Percentiles rank a stretch among this genome's conserved stretches.
Conservation (phyloP, 2,113 vertebrate species). For the Fulmarus glacialis region DNA sequence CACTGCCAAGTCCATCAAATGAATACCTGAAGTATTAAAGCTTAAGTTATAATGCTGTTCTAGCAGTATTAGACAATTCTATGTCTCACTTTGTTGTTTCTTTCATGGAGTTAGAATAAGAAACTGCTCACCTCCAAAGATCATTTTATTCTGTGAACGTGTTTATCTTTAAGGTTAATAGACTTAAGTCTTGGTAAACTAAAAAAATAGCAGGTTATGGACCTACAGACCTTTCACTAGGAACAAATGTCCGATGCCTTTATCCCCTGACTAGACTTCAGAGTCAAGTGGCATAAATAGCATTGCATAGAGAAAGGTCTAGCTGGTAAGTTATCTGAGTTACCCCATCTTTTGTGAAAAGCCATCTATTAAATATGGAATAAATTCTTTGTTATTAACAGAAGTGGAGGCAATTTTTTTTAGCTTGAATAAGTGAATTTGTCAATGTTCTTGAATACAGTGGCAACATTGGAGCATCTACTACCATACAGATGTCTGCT, state of each 20-base stretch:
- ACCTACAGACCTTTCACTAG: background rate
- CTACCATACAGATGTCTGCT: background rate
- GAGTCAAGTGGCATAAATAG: background rate
- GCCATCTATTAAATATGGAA: background rate
- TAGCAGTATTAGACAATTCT: background rate
- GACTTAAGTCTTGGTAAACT: background rate
- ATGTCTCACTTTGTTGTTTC: background rate
- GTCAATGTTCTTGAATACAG: background rate
- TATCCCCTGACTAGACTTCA: background rate
- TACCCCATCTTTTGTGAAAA: background rate
- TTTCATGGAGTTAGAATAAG: background rate
- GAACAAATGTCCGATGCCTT: background rate
- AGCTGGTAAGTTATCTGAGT: background rate
- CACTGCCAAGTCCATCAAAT: background rate
- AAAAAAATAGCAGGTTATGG: background rate
- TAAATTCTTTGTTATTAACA: background rate
- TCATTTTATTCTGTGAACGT: background rate
- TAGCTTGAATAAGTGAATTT: background rate
- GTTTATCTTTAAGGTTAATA: background rate
- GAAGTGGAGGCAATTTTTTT: background rate
- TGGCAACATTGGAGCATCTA: background rate
- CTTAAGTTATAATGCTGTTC: background rate
- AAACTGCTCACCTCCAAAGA: background rate
- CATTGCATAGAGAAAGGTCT: background rate
- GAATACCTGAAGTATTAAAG: background rate